Evolutionary conservation across 2,797 vertebrate species (phyloP), one percentile per base, ranked within the genome.

Genomic region (Arnoldichthys spilopterus): DNA sequence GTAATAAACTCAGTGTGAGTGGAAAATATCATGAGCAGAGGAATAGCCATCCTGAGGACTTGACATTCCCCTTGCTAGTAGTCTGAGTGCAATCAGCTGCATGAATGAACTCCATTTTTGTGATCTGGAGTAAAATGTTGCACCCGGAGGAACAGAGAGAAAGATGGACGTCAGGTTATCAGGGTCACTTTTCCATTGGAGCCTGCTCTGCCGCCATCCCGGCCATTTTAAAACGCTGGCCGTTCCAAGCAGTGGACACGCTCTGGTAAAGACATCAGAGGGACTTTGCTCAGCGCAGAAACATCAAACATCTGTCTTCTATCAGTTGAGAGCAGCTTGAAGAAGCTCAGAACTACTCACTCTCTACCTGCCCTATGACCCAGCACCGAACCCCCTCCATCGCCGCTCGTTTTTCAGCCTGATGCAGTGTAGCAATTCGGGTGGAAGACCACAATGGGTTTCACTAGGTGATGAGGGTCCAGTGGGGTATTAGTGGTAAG

Each of bases 151-250:
- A 59, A 26, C 30, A 8, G 9, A 58, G 37, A 11, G 40, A 30
- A 58, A 61, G 76, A n/a, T 9, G 72, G 70, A 45, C 30, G 20
- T 26, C 40, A 69, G 24, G 24, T 16, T 18, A 18, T 20, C 13
- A 15, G 64, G 43, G 66, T 68, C 43, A 30, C 45, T 30, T 72
- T 78, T 66, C 70, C 77, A 72, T 72, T 72, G 4, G 12, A 68
- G 40, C 18, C 15, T 18, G 6, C 56, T 75, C 62, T n/a, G 3
- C 16, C 15, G 37, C 62, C 49, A 70, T 74, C 66, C 84, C 64
- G 81, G 79, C 78, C 81, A 69, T 30, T 76, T 83, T 76, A 76
- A 66, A 82, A 78, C 85, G 77, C 72, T 85, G 83, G 83, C 85
- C 74, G 83, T 67, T 63, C 77, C 81, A 83, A 82, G 68, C 69